Conservation (phyloP, 2,888 invertebrate genomes). For the Norana najaformis region DNA sequence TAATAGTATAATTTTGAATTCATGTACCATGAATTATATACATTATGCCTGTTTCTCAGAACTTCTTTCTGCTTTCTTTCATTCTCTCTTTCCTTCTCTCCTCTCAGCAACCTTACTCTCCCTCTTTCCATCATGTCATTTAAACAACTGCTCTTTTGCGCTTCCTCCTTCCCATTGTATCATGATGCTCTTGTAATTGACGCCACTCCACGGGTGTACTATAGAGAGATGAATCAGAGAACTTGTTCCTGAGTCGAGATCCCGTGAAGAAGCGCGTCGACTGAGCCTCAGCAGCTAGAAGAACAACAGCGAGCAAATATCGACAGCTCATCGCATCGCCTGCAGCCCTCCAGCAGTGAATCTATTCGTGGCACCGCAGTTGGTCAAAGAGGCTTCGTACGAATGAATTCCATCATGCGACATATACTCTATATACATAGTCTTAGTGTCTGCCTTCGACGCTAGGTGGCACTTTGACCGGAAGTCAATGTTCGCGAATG, state of each 20-base stretch:
- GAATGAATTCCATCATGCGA: not conserved
- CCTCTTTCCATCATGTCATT: too few species aligned
- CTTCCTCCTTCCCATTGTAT: not conserved
- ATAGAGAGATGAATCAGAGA: not conserved
- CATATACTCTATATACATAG: not conserved
- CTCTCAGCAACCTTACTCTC: too few species aligned
- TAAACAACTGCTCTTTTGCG: not conserved
- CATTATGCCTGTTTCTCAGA: too few species aligned
- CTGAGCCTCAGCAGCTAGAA: not conserved
- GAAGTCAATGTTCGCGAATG: not conserved
- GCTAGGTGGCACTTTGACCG: not conserved
- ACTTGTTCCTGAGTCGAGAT: not conserved
- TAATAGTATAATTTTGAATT: too few species aligned
- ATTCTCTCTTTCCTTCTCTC: too few species aligned
- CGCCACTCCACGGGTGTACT: not conserved
- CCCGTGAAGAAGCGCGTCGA: not conserved
- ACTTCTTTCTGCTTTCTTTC: too few species aligned
- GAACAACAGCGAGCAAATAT: not conserved
- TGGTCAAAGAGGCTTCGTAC: not conserved
- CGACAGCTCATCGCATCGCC: not conserved
- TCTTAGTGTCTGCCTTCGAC: not conserved
- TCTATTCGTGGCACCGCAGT: not conserved
- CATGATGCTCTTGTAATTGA: not conserved
- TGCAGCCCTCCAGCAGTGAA: not conserved
- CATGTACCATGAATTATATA: too few species aligned